Evolutionary conservation across 1,140 invertebrate species (phyloP), one percentile per base, ranked within the genome.

Genomic region (Lepidurus packardi): DNA sequence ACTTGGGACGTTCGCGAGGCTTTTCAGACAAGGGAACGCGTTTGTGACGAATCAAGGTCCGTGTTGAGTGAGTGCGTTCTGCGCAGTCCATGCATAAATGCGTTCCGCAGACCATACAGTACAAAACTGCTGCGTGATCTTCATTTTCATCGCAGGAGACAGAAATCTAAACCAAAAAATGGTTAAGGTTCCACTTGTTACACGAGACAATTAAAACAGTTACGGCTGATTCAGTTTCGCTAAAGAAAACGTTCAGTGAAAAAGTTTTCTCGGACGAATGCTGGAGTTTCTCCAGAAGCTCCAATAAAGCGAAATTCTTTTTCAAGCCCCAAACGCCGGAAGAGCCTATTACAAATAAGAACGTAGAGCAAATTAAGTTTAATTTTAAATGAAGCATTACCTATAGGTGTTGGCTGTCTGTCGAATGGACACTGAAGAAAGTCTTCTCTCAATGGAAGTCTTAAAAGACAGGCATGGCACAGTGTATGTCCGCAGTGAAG

Each of bases 291-390:
- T 90, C 89, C 5, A 90, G 80, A 4, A 90, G 78, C 81, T 90
- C 89, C 41, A 90, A 83, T 0, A 90, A 82, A 4, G 89, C 89
- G 86, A 90, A 90, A 82, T 90, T 90, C 81, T 90, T 90, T 83
- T 90, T 90, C 77, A 90, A 81, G 42, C 88, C 88, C 85, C 88
- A 89, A 9, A 90, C 86, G 34, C 89, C 89, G 73, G 87, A 86
- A 74, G 87, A 85, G 21, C 86, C 86, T 84, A 74, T 4, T 78
- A 80, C 77, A 21, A 47, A 34, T n/a, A 79, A 78, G 77, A 42
- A 78, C 42, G 1, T 76, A 75, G 24, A 9, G 16, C 25, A 21
- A 65, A 65, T 16, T 7, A 16, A 21, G 6, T 13, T 7, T 21
- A 65, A 13, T 7, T 16, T 7, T 5, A 45, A n/a, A 24, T 6